Base-by-base conservation (phyloP, 2,113 vertebrate genomes). In the Pelmatolapia mariae region DNA sequence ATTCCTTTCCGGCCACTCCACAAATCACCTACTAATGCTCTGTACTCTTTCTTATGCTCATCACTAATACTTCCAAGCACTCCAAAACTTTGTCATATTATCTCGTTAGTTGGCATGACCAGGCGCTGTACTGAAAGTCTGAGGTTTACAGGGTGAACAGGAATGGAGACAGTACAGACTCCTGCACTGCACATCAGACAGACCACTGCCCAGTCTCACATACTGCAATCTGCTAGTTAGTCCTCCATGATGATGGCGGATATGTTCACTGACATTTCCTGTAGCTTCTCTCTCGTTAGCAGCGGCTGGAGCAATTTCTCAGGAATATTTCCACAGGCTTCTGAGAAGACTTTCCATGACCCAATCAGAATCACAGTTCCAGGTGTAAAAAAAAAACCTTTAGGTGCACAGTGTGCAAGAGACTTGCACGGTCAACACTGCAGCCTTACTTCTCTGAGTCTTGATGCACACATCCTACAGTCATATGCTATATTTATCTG, bases 21-120 rank as follows among this genome's bases (percentile, higher is more conserved):
- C 61, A 66, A 66, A 13, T 0, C 22, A 24, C n/a, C 36, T 9
- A 40, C n/a, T 24, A 68, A 40, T 68, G 36, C 11, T 68, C 7
- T 1, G 11, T 40, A 40, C 0, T 40, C n/a, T 22, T 40, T 40
- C 36, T 24, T 24, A 38, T 68, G 63, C 36, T 40, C 36, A 40
- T 68, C 63, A 0, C 36, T 24, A 68, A 68, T 40, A 4, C 61
- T 66, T 66, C 61, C 61, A 66, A 38, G 33, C 1, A 66, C 61
- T 66, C 61, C 33, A 0, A n/a, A 33, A 66, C 33, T 36, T 36
- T 36, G 18, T 38, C 10, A 36, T 66, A 66, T 38, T 66, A 38
- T 68, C 36, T 6, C 0, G 1, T 38, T 68, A 68, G n/a, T 40
- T 40, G 36, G n/a, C 36, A 40, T 68, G n/a, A 5, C n/a, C 63